These are phyloP conservation scores for Chrysolina haemoptera DNA, from an alignment of 2,888 invertebrate species.

Conservation along the genomic window DNA sequence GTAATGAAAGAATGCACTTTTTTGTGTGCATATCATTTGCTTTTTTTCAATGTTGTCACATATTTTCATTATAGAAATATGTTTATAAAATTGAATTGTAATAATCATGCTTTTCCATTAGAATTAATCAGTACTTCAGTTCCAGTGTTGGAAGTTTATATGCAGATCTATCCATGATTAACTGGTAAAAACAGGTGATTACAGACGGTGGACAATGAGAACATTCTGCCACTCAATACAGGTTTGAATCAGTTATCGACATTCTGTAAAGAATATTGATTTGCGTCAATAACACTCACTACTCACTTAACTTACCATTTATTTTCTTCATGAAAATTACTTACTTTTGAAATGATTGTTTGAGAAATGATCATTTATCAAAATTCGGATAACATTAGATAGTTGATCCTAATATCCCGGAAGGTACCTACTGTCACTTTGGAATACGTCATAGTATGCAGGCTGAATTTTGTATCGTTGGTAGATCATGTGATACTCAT, in stretches of 20 bases:
- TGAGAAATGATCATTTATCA: no score
- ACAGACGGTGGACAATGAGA: background rate
- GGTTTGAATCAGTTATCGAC: background rate
- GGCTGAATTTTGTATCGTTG: no score
- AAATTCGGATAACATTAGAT: no score
- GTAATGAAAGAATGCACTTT: conserved; percentile 42
- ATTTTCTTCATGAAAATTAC: no score
- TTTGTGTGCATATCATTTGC: conserved; percentile 34
- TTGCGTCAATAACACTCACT: no score
- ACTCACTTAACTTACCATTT: no score
- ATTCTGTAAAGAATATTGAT: no score
- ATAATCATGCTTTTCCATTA: conserved; percentile 34
- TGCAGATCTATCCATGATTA: conserved; percentile 12
- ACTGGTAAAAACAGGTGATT: conserved; percentile 11
- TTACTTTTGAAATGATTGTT: no score
- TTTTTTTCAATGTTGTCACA: conserved; percentile 42
- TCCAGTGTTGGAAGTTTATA: conserved; percentile 12
- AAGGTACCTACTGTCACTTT: no score
- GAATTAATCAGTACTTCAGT: conserved; percentile 23
- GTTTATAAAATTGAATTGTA: conserved; percentile 37
- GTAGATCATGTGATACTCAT: no score
- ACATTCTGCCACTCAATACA: background rate
- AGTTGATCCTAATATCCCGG: no score
- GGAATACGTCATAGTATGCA: no score
- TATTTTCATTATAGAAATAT: conserved; percentile 42